These are phyloP conservation scores for Diuraphis noxia DNA, from an alignment of 1,140 invertebrate genomes.

Conservation along the genomic window DNA sequence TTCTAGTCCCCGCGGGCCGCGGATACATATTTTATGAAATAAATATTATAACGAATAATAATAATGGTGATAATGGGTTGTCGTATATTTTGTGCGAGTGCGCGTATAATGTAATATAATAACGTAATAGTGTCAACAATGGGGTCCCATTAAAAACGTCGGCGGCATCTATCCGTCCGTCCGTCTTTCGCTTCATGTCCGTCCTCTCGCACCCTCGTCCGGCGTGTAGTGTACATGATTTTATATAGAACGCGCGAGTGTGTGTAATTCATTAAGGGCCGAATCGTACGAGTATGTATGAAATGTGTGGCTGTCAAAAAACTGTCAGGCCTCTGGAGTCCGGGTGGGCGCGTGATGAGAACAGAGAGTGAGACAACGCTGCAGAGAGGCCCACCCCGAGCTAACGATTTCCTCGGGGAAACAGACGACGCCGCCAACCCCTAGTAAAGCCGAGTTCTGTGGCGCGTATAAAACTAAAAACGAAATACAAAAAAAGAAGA, in stretches of 20 bases:
- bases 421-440: background rate
- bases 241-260: no score
- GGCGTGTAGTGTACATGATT: background rate
- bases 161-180: background rate
- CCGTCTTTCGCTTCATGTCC: background rate
- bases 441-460: background rate
- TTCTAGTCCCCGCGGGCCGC: no score
- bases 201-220: slow-evolving; percentile 1
- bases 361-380: no score
- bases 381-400: background rate
- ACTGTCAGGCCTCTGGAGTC: slow-evolving; percentile 18
- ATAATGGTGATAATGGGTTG: background rate
- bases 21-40: background rate
- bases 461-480: background rate
- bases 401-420: slow-evolving; percentile 24
- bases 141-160: slow-evolving; percentile 22
- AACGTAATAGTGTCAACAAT: slow-evolving; percentile 9
- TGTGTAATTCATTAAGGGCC: slow-evolving; percentile 27
- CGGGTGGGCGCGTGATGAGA: background rate
- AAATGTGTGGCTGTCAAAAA: slow-evolving; percentile 29
- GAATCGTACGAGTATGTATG: background rate
- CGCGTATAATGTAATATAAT: background rate
- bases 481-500: background rate
- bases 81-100: background rate
- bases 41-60: background rate